Base-by-base conservation (phyloP, 2,888 invertebrate species). In the Xestia sexstrigata region DNA sequence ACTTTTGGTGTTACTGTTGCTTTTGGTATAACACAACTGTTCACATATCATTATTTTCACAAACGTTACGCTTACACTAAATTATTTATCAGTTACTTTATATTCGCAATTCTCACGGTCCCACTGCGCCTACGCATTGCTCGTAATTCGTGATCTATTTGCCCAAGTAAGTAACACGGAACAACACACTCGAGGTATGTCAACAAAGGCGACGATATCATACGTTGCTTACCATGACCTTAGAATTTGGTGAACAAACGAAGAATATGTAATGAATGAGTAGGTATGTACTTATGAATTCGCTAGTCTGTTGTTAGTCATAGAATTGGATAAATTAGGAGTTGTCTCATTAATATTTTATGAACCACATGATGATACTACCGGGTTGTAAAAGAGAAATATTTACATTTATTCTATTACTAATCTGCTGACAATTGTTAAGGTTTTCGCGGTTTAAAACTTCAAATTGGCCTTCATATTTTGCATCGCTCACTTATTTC, bases 221-320 rank as follows among this genome's bases (percentile, higher is more conserved):
- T 65, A 63, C 35, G 72, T 52, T 49, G 42, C 26, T 62, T 11
- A 71, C 74, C 73, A 67, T 87, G 85, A 84, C 85, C 85, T 86
- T 86, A 87, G 58, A 76, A 71, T 82, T 86, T 70, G 66, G 80
- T 76, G 70, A 72, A 62, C 69, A 60, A 71, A 79, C 52, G 65
- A 66, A 62, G 77, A 84, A 84, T 86, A 79, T 47, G 20, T 74
- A 84, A 86, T 84, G 73, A 74, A 45, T 42, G 62, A 35, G 20
- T 65, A n/a, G 65, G 65, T 30, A 71, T 39, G 52, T 72, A 68
- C 58, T 60, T 39, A n/a, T 39, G 55, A 70, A 77, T 76, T 83
- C 62, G 52, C 39, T 23, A 26, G 65, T 73, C 42, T 55, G 49
- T 76, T 60, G 67, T 84, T 86, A 55, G 76, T 72, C 70, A 76